Evolutionary conservation across 1,140 invertebrate genomes (phyloP).

Genomic region (Drosophila pallidifrons): DNA sequence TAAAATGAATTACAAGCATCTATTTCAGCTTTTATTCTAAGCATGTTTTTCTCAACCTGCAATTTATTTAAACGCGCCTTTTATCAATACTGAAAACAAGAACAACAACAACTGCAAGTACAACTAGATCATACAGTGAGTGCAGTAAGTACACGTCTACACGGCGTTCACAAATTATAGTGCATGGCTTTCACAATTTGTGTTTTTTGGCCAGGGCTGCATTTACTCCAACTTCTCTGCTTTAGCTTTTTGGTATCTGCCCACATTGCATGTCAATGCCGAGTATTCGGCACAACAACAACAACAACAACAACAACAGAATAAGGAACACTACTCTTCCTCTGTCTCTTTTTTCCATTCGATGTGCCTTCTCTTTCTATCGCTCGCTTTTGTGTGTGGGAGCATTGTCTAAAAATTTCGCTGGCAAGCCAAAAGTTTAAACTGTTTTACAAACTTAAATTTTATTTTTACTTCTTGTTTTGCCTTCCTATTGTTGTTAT

Average conservation of each 20-base stretch:
- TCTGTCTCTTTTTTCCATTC: not conserved
- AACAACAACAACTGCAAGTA: conserved; percentile 5
- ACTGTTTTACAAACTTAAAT: conserved; percentile 58
- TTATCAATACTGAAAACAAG: conserved; percentile 35
- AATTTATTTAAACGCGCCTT: conserved; percentile 50
- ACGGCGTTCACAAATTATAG: conserved; percentile 55
- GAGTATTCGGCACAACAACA: conserved; percentile 33
- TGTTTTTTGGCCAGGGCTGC: conserved; percentile 19
- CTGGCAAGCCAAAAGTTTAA: conserved; percentile 68
- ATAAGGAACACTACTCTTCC: not conserved
- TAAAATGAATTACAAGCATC: not conserved
- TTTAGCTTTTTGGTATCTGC: conserved; percentile 12
- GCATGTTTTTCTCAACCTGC: conserved; percentile 38
- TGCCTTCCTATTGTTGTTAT: conserved; percentile 19
- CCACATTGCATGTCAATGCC: conserved; percentile 60
- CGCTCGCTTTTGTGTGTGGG: conserved; percentile 26
- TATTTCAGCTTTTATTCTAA: not conserved
- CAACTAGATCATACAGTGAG: conserved; percentile 28
- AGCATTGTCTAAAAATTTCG: conserved; percentile 47
- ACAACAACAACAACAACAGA: conserved; percentile 11
- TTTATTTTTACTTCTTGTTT: conserved; percentile 39
- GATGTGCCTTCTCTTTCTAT: not conserved
- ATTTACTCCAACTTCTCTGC: conserved; percentile 2
- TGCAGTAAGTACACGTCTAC: conserved; percentile 53
- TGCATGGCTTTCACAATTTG: conserved; percentile 25